Base-by-base conservation (phyloP, 2,888 invertebrate species). In the Blastobasis lacticolella region DNA sequence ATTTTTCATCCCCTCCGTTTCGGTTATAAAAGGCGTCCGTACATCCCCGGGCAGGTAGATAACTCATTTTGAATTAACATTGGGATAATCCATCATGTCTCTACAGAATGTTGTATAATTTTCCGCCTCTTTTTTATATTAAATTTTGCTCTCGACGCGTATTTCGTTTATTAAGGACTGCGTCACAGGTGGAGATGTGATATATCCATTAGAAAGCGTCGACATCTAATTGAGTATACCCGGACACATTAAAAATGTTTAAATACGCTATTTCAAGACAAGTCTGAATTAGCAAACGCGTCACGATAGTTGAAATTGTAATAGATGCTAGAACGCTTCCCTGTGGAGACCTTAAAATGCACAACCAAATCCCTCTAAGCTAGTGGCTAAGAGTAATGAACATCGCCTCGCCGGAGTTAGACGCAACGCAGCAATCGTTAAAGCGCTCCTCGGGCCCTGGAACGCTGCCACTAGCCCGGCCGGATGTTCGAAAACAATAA, bases 401-500 rank as follows among this genome's bases (percentile, higher is more conserved):
- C 23, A 23, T 23, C 23, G 23, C 23, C 23, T 23, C 23, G 23
- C 23, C 23, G 23, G 23, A 23, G 23, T 23, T 23, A 23, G 23
- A 23, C 23, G 23, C 23, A 23, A 23, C 23, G 23, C 23, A 23
- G 23, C 23, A 23, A 23, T 23, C 23, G 23, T 23, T 23, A 23
- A 23, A 23, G 23, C 9, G n/a, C 9, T 42, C 42, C 6, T 42
- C 42, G 10, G 6, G n/a, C 38, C 47, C 38, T 38, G 38, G 41
- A 46, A 48, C 23, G 40, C 48, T 44, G 48, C 36, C 44, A n/a
- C 42, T 10, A 6, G 42, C 42, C 42, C 42, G 9, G 10, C 6
- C 42, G 66, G 64, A 73, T 77, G 73, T 73, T 69, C 69, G 69
- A 73, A 79, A 78, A 79, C 80, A 78, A 81, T 81, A 78, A 79